Percentiles rank a stretch among this genome's conserved stretches.
Evolutionary conservation across 53 echinoderm and acorn worm species (phyloP).

Genomic region (Arbacia lixula): DNA sequence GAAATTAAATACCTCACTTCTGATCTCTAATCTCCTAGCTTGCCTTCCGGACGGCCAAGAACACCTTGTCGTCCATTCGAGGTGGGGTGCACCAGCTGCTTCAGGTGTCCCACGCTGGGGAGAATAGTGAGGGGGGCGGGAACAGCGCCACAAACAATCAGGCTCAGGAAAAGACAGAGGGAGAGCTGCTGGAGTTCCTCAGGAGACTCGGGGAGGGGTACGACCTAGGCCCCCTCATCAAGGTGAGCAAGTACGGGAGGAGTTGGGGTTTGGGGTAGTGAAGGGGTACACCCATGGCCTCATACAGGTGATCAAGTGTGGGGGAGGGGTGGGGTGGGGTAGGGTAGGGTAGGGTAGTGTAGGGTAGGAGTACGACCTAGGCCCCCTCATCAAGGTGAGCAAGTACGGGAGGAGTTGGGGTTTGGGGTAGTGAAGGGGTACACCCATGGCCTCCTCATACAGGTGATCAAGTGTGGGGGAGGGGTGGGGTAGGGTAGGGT

Average conservation of each 20-base stretch:
- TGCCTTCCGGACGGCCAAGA: slow-evolving; percentile 84
- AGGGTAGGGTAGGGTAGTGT: slow-evolving; percentile 77
- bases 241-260: too few relatives aligned
- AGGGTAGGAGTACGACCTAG: slow-evolving; percentile 73
- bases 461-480: too few relatives aligned
- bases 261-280: too few relatives aligned
- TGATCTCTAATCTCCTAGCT: too few relatives aligned
- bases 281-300: too few relatives aligned
- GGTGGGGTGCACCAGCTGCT: slow-evolving; percentile 45
- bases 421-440: too few relatives aligned
- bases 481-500: too few relatives aligned
- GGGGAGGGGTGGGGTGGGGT: too few relatives aligned
- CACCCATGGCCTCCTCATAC: too few relatives aligned
- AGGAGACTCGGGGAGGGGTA: slow-evolving; percentile 74
- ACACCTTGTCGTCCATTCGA: slow-evolving; percentile 72
- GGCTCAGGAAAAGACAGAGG: slow-evolving; percentile 55
- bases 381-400: slow-evolving; percentile 63
- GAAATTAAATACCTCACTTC: too few relatives aligned
- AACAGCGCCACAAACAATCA: slow-evolving; percentile 41
- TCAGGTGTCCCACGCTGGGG: slow-evolving; percentile 29
- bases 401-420: too few relatives aligned
- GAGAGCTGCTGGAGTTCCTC: slow-evolving; percentile 74
- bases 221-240: slow-evolving; percentile 68
- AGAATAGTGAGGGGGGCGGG: slow-evolving; percentile 33
- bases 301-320: too few relatives aligned